These are phyloP conservation scores for Acromyrmex heyeri DNA, from an alignment of 1,140 invertebrate genomes.

Conservation along the genomic window DNA sequence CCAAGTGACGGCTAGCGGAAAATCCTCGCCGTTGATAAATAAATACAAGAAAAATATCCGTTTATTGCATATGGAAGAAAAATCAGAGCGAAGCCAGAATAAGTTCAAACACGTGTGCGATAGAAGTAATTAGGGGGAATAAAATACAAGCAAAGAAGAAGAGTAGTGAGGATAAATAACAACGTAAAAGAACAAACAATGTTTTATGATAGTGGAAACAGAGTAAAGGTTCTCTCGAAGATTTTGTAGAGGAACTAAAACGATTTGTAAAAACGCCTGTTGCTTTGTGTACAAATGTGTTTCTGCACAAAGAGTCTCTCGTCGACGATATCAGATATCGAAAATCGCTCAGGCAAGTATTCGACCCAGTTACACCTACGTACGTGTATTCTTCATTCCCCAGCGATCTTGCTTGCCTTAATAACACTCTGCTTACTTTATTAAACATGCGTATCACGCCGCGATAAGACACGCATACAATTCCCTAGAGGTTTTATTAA, in stretches of 20 bases:
- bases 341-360: slow-evolving; percentile 19
- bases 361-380: slow-evolving; percentile 26
- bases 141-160: background rate
- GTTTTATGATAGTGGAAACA: background rate
- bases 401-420: slow-evolving; percentile 6
- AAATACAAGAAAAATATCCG: background rate
- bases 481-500: background rate
- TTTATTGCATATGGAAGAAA: background rate
- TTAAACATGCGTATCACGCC: background rate
- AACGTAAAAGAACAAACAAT: background rate
- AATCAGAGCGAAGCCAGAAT: no score
- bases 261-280: slow-evolving; percentile 32
- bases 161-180: background rate
- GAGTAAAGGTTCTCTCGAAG: background rate
- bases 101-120: background rate
- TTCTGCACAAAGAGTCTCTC: slow-evolving; percentile 29
- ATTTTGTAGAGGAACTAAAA: background rate
- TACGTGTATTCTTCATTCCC: background rate
- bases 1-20: background rate
- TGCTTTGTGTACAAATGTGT: slow-evolving; percentile 33
- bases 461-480: background rate
- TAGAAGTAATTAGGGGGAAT: background rate
- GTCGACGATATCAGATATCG: slow-evolving; percentile 33
- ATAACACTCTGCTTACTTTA: background rate
- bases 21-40: background rate